phyloP scores from a whole-genome alignment of 2,888 invertebrate genomes.

The Caenorhabditis sinica region DNA sequence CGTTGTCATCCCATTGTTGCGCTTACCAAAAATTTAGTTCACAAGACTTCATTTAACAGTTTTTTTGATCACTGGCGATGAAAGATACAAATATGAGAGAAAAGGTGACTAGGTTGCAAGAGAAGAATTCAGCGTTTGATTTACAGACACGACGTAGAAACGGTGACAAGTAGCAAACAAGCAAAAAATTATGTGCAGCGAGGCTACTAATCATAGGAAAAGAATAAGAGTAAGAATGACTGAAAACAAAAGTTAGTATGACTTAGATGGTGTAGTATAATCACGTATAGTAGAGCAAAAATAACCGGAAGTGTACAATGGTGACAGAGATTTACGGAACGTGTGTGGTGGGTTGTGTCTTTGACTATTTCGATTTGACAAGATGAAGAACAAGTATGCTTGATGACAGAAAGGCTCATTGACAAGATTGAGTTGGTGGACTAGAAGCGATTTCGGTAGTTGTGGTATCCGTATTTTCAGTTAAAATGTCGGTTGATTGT shows the following conservation, averaged over 20 bases:
- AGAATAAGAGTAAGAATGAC: conserved; percentile 6
- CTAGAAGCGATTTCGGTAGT: conserved; percentile 18
- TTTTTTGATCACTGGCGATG: conserved; percentile 34
- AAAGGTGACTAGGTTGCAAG: conserved; percentile 40
- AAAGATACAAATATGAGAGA: conserved; percentile 26
- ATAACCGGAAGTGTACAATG: conserved; percentile 32
- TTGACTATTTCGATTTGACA: conserved; percentile 6
- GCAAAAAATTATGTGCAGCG: conserved; percentile 2
- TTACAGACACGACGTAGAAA: conserved; percentile 29
- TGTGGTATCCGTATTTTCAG: conserved; percentile 14
- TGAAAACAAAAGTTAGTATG: too few species aligned
- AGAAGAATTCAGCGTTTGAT: conserved; percentile 4
- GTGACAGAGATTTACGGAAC: conserved; percentile 8
- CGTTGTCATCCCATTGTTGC: not conserved
- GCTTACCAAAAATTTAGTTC: not conserved
- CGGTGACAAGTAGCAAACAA: not conserved
- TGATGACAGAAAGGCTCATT: conserved; percentile 8
- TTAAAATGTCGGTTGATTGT: not conserved
- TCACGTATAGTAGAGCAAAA: conserved; percentile 9
- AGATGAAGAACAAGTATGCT: too few species aligned
- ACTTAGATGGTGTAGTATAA: not conserved
- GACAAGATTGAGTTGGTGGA: conserved; percentile 37
- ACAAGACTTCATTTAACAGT: conserved; percentile 19
- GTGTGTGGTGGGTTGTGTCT: not conserved
- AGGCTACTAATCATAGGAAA: conserved; percentile 8